These are phyloP conservation scores for Notospermus geniculatus DNA, from an alignment of 1,140 invertebrate genomes.

Conservation along the genomic window DNA sequence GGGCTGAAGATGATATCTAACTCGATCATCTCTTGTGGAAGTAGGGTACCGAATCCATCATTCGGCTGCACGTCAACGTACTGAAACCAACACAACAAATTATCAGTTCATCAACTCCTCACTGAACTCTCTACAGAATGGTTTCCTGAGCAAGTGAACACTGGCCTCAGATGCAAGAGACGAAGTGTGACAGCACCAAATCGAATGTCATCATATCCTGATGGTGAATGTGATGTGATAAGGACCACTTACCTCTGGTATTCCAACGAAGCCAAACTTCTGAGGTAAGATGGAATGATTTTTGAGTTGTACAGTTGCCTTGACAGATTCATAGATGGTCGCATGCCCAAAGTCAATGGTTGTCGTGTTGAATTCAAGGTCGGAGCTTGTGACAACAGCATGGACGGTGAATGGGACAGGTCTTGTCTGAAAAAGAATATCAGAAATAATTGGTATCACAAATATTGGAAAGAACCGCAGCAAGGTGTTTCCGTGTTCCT, in stretches of 20 bases:
- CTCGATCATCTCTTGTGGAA: conserved; percentile 52
- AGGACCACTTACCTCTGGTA: conserved; percentile 51
- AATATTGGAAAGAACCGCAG: too few species aligned
- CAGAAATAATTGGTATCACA: too few species aligned
- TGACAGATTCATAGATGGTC: conserved; percentile 51
- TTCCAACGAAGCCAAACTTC: conserved; percentile 53
- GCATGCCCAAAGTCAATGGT: conserved; percentile 54
- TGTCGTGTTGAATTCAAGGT: conserved; percentile 49
- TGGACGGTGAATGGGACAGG: conserved; percentile 51
- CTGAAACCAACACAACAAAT: too few species aligned
- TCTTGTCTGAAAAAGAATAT: conserved; percentile 32
- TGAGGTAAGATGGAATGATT: conserved; percentile 56
- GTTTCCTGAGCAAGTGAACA: too few species aligned
- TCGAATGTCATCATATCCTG: too few species aligned
- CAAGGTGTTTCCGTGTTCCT: background rate
- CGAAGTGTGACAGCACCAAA: too few species aligned
- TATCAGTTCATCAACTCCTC: too few species aligned
- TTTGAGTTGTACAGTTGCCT: conserved; percentile 42
- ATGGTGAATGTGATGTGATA: too few species aligned
- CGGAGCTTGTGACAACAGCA: conserved; percentile 54
- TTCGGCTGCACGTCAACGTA: conserved; percentile 56
- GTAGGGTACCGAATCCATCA: conserved; percentile 56
- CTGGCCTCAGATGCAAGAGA: too few species aligned
- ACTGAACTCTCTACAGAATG: too few species aligned
- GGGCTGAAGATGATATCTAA: conserved; percentile 55